phyloP scores from a whole-genome alignment of 2,888 invertebrate genomes.

The Xanthostigma xanthostigma region DNA sequence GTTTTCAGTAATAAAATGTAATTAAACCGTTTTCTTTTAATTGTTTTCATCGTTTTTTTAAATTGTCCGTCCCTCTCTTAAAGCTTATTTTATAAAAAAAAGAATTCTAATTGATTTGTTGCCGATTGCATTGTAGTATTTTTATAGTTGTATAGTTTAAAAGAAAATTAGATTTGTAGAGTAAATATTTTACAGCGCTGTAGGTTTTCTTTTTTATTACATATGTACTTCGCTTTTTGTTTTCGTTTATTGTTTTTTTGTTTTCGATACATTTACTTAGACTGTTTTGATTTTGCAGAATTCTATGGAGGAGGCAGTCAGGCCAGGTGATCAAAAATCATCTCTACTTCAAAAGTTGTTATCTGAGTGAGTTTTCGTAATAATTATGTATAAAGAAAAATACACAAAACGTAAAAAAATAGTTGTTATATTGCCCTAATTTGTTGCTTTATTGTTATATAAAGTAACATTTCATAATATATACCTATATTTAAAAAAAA shows the following conservation, averaged over 20 bases:
- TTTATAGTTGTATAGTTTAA: too few relatives aligned
- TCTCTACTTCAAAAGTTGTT: constrained; percentile 75
- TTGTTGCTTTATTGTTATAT: constrained; percentile 14
- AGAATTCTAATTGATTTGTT: too few relatives aligned
- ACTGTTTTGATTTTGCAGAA: constrained; percentile 32
- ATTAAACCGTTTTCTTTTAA: too few relatives aligned
- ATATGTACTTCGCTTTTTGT: neutral
- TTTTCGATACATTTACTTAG: neutral
- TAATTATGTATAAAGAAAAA: too few relatives aligned
- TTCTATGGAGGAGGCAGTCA: constrained; percentile 59
- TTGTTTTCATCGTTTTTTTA: too few relatives aligned
- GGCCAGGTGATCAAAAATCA: constrained; percentile 62
- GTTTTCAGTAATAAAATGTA: too few relatives aligned
- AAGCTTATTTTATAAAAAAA: too few relatives aligned
- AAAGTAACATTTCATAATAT: neutral
- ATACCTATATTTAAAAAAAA: too few relatives aligned
- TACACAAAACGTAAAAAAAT: too few relatives aligned
- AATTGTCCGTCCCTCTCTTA: too few relatives aligned
- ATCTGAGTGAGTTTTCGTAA: constrained; percentile 46
- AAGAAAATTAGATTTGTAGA: neutral
- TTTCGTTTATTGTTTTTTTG: neutral
- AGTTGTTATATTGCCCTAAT: constrained; percentile 5
- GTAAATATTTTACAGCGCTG: neutral
- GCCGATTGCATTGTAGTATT: too few relatives aligned
- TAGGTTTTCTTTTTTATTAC: neutral